Base-by-base conservation (phyloP, 2,113 vertebrate species). In the Larimichthys crocea region DNA sequence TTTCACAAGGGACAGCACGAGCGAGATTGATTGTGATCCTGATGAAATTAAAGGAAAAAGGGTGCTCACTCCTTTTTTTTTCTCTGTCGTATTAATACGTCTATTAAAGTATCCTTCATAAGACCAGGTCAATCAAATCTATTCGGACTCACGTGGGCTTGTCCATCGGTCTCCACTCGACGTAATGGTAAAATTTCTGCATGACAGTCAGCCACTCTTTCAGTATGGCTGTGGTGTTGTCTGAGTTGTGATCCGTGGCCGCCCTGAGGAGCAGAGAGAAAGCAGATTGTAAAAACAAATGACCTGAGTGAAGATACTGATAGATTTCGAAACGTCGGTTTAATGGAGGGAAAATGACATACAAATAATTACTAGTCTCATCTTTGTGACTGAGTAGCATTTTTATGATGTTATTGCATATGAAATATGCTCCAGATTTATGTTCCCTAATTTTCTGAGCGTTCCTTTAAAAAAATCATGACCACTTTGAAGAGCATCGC, bases 241-340 rank as follows among this genome's bases (percentile, higher is more conserved):
- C 98, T 0, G 12, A 63, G 60, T 99, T 99, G 94, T 99, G 98
- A 81, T 99, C 98, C 0, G 98, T 98, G 5, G 96, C 97, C 0
- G 94, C 97, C 98, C 98, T 99, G 89, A 24, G 57, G 48, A 78
- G 22, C 20, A 79, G 8, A 84, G n/a, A 77, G 44, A 83, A 29
- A 67, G 17, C 60, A 67, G 44, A 75, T 31, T 49, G 42, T 72
- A 6, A 70, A 70, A 29, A 60, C 8, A 59, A 61, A 49, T n/a
- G 16, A 62, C 20, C 3, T 14, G 40, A 44, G 20, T 40, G 24
- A 63, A 9, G 24, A 69, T 8, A 22, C 3, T 57, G 10, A 48
- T 14, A 35, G 9, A 19, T 46, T 79, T 71, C 22, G 2, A 42
- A 70, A 56, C 14, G 29, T 4, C 15, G 7, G 8, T 64, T 15